phyloP scores from a whole-genome alignment of 1,140 invertebrate species.

The Batillaria attramentaria region DNA sequence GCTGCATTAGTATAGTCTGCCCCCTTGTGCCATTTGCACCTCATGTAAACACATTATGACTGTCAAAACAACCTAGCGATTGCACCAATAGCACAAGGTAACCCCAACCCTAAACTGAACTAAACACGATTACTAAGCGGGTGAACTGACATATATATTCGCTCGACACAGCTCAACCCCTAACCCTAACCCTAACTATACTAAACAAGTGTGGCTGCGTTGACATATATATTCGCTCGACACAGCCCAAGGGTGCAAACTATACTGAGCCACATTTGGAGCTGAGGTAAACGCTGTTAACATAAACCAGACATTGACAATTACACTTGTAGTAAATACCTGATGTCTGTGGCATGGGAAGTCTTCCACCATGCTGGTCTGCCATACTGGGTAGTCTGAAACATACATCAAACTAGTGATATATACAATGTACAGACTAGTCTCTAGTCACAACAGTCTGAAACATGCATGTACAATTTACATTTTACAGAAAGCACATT shows the following conservation, averaged over 20 bases:
- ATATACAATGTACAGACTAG: neutral
- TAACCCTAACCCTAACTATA: neutral
- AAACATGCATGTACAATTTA: neutral
- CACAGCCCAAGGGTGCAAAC: neutral
- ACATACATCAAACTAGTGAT: neutral
- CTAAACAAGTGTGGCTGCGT: neutral
- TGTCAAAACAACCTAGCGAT: no score
- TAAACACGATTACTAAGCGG: neutral
- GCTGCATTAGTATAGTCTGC: no score
- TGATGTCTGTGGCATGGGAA: conserved; percentile 23
- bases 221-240: neutral
- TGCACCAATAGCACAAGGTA: neutral
- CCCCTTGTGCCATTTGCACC: no score
- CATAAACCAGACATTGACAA: neutral
- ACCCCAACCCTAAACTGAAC: neutral
- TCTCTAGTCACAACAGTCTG: no score
- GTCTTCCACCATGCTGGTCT: conserved; percentile 18
- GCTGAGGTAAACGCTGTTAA: neutral
- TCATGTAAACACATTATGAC: no score
- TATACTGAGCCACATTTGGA: neutral
- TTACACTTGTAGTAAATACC: neutral
- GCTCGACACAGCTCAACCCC: neutral
- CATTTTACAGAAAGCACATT: neutral
- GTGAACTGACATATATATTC: neutral
- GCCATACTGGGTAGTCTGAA: conserved; percentile 20